Evolutionary conservation across 2,113 vertebrate genomes (phyloP), one percentile per base, ranked within the genome.

Genomic region (Donacobius atricapilla): DNA sequence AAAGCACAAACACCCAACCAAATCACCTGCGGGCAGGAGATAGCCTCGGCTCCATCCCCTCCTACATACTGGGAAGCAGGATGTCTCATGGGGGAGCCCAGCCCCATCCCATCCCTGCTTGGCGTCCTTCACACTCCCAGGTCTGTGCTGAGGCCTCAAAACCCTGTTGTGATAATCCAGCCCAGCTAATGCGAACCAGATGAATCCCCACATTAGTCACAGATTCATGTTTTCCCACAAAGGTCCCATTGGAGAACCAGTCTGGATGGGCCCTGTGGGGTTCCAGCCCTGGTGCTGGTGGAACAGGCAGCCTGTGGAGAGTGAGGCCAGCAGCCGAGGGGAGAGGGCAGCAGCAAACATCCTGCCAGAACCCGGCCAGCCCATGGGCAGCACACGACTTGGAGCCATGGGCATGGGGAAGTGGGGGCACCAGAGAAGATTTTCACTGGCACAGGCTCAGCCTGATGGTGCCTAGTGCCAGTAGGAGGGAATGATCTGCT

Each of bases 131-230:
- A 0, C 1, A 0, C 50, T 60, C 77, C 30, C 85, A n/a, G 48
- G n/a, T 57, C 54, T 9, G 7, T 25, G 23, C 37, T 33, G n/a
- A 58, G 39, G 31, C 73, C 78, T 75, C 56, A 77, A 92, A 83
- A 35, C 17, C 22, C 63, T 3, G 1, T 17, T 17, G 44, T 40
- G 93, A 83, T 53, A 47, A 72, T 79, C 63, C 86, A 81, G 79
- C 53, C 51, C 77, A 31, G 71, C 12, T 90, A 91, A 97, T 39
- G 61, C 1, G 21, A 94, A 85, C 51, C 92, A 93, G 82, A 91
- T 85, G 84, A 76, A 94, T 76, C 90, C 66, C 61, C 8, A 42
- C 48, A 92, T 92, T 92, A 96, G 86, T 83, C 91, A 92, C 76
- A 78, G 89, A 82, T 51, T 80, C 60, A 3, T 80, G 56, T 58